phyloP scores from a whole-genome alignment of 2,113 vertebrate species.

The Gallinago paraguaiae region DNA sequence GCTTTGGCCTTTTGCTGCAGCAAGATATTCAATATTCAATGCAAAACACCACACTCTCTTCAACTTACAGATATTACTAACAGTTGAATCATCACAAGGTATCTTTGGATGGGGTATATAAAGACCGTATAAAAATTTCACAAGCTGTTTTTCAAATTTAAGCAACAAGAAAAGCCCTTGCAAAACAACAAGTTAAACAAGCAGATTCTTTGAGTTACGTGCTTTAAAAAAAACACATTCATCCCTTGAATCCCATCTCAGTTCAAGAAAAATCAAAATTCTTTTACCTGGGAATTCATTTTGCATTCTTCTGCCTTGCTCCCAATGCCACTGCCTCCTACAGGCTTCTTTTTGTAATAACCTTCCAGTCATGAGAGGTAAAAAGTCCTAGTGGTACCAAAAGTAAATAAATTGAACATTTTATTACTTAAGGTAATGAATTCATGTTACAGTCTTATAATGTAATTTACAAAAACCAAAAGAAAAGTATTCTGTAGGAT shows the following conservation, averaged over 20 bases:
- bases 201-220: neutral
- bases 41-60: neutral
- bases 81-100: conserved; percentile 16
- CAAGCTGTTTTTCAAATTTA: conserved; percentile 2
- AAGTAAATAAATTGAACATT: neutral
- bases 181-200: neutral
- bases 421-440: neutral
- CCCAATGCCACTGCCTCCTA: neutral
- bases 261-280: neutral
- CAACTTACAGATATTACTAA: neutral
- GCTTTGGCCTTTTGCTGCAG: neutral
- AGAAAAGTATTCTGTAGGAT: neutral
- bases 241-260: neutral
- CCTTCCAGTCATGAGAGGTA: neutral
- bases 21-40: neutral
- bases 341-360: neutral
- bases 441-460: neutral
- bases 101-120: neutral
- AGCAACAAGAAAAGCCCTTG: neutral
- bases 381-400: neutral
- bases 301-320: neutral
- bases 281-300: neutral
- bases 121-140: neutral
- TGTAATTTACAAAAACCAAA: neutral
- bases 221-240: neutral